Evolutionary conservation across 2,888 invertebrate species (phyloP).

Genomic region (Euplagia quadripunctaria): DNA sequence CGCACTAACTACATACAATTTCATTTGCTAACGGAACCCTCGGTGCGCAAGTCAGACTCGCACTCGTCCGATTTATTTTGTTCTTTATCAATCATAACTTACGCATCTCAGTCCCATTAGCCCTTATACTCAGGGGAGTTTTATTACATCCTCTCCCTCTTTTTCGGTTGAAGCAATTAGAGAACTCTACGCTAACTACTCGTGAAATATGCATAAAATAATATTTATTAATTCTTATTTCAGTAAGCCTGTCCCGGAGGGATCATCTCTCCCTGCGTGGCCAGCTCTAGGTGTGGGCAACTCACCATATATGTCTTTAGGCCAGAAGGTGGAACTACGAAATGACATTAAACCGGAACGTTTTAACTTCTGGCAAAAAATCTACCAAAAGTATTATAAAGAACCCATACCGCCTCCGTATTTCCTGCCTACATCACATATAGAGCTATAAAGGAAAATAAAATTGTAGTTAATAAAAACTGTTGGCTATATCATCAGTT

Average conservation of each 20-base stretch:
- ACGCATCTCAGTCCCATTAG: too few relatives aligned
- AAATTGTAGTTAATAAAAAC: not conserved
- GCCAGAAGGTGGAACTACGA: constrained; percentile 35
- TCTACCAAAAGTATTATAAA: constrained; percentile 45
- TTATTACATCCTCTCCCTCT: too few relatives aligned
- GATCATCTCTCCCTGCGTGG: constrained; percentile 57
- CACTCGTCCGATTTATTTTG: too few relatives aligned
- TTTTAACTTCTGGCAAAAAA: constrained; percentile 46
- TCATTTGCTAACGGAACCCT: too few relatives aligned
- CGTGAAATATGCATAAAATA: too few relatives aligned
- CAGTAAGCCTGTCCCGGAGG: constrained; percentile 31
- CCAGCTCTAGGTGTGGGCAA: constrained; percentile 47
- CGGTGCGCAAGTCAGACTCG: too few relatives aligned
- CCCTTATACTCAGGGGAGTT: too few relatives aligned
- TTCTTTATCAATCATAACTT: too few relatives aligned
- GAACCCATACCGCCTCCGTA: constrained; percentile 21
- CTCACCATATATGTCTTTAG: constrained; percentile 49
- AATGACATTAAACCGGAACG: constrained; percentile 32
- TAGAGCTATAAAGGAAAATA: not conserved
- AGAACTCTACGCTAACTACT: too few relatives aligned
- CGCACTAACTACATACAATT: too few relatives aligned
- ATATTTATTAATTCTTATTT: not conserved
- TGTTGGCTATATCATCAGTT: not conserved
- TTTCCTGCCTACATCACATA: not conserved
- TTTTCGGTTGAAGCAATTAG: too few relatives aligned